Base-by-base conservation (phyloP, 2,888 invertebrate species). In the Camponotus fellah region DNA sequence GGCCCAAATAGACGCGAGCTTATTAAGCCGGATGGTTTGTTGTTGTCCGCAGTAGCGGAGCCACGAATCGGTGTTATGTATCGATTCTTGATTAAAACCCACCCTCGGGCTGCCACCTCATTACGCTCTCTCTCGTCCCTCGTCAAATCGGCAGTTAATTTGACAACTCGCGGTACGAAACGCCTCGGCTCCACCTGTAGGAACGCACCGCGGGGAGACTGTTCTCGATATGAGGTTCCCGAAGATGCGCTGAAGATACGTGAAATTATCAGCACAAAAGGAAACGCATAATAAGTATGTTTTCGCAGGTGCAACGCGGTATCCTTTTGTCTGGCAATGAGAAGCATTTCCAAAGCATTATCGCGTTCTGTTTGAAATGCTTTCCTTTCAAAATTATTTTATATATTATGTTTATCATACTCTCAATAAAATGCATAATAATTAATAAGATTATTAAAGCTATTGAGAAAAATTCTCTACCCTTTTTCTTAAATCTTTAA, bases 51-150 rank as follows among this genome's bases (percentile, higher is more conserved):
- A 88, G 92, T 93, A 92, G 93, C 92, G 81, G 83, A 85, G 87
- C 91, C 89, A 89, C 90, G 91, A 92, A 93, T 93, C 92, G 92
- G 89, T 87, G 92, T 91, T 91, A 92, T 92, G 92, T 92, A 92
- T 94, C 92, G 92, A 94, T 93, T 93, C 92, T 92, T 94, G 93
- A 94, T 93, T 93, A 94, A 93, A 92, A 93, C 86, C 91, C 91
- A 91, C 91, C 94, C 94, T 89, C 89, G 83, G 92, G 94, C 93
- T 88, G 91, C 91, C 91, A 91, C 92, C 92, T 93, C 93, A 94
- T 94, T 94, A 94, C 93, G 91, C 91, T 53, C 79, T 72, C 86
- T 79, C 68, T 77, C 66, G 80, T 46, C 72, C 82, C 71, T 81
- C 85, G 60, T 89, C 86, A 84, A 85, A 74, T 69, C 82, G 84